Evolutionary conservation across 2,113 vertebrate genomes (phyloP).

Genomic region (Crotalus helleri): DNA sequence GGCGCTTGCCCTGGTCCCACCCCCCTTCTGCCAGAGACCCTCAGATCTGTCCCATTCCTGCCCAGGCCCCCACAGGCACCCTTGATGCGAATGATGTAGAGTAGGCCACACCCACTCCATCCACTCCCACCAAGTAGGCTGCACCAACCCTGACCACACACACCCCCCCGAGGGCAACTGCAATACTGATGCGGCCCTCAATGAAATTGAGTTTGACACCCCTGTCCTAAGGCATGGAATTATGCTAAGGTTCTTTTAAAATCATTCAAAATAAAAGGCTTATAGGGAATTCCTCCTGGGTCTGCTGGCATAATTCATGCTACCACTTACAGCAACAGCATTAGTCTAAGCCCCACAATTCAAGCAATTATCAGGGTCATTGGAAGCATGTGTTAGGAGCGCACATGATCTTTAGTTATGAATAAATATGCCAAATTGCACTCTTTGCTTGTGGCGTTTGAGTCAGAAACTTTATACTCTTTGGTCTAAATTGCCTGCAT

Average conservation of each 20-base stretch:
- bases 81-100: too few species aligned
- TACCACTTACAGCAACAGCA: background rate
- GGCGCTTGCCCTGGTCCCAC: too few species aligned
- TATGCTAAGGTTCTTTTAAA: background rate
- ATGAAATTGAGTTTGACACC: too few species aligned
- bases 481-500: background rate
- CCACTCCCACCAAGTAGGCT: too few species aligned
- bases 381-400: background rate
- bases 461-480: background rate
- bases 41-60: too few species aligned
- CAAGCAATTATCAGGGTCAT: background rate
- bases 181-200: too few species aligned
- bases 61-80: too few species aligned
- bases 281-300: background rate
- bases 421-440: background rate
- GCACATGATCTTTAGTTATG: background rate
- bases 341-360: background rate
- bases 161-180: too few species aligned
- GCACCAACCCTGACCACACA: too few species aligned
- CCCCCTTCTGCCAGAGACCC: too few species aligned
- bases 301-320: background rate
- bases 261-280: conserved; percentile 7
- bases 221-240: conserved; percentile 14
- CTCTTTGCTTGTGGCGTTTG: background rate
- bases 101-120: too few species aligned